phyloP scores from a whole-genome alignment of 2,797 vertebrate genomes.

The Strix occidentalis region DNA sequence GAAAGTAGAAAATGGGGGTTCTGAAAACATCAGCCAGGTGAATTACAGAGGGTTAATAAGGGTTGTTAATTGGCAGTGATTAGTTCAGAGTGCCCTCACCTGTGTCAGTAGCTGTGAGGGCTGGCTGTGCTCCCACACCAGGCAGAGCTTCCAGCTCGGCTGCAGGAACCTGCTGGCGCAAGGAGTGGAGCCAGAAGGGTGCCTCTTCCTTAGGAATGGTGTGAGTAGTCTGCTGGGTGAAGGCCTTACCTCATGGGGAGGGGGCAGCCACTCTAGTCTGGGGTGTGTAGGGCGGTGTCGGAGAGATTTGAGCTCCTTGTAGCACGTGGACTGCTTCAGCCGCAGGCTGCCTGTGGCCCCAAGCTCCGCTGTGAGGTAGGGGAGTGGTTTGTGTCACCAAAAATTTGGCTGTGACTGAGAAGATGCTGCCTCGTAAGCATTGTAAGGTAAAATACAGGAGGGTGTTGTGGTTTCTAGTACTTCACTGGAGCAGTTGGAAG shows the following conservation, averaged over 20 bases:
- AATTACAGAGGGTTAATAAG: neutral
- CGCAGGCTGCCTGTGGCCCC: fast-evolving
- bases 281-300: fast-evolving
- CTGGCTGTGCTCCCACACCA: neutral
- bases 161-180: fast-evolving
- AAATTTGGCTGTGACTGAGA: neutral
- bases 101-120: neutral
- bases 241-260: fast-evolving
- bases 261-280: neutral
- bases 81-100: neutral
- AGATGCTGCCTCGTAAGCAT: fast-evolving
- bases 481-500: neutral
- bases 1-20: neutral
- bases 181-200: fast-evolving
- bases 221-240: neutral
- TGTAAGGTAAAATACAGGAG: neutral
- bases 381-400: fast-evolving
- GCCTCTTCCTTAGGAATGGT: fast-evolving
- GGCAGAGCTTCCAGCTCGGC: neutral
- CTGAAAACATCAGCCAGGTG: neutral
- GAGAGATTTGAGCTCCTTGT: fast-evolving
- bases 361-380: fast-evolving
- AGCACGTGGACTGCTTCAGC: fast-evolving
- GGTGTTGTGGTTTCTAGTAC: neutral
- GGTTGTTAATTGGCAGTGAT: neutral